These are phyloP conservation scores for Babylonia areolata DNA, from an alignment of 1,140 invertebrate species.

Conservation along the genomic window DNA sequence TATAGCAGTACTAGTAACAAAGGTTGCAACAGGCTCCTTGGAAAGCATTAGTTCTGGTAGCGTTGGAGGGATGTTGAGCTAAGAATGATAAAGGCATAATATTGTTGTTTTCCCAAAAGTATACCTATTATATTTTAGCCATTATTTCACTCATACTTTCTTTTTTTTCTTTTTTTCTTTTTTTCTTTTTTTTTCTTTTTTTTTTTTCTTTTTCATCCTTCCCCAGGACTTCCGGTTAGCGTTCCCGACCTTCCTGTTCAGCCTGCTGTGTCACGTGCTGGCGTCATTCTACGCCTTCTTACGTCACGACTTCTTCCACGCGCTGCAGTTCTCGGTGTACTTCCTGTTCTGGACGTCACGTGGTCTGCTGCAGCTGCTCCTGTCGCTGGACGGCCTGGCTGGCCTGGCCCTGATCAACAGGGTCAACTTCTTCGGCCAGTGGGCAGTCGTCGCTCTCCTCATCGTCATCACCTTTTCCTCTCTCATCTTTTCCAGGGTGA, in stretches of 20 bases:
- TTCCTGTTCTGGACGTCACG: constrained; percentile 59
- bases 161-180: no score
- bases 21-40: no score
- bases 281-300: constrained; percentile 64
- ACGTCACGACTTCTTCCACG: constrained; percentile 61
- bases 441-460: constrained; percentile 52
- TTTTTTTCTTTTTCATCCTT: no score
- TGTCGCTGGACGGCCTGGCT: constrained; percentile 39
- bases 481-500: constrained; percentile 34
- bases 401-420: constrained; percentile 21
- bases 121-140: no score
- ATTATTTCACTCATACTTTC: no score
- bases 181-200: no score
- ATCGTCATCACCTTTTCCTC: constrained; percentile 53
- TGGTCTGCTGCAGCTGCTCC: constrained; percentile 45
- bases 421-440: constrained; percentile 61
- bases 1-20: no score
- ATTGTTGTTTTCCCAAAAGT: no score
- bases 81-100: no score
- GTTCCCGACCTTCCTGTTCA: constrained; percentile 56
- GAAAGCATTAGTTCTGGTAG: no score
- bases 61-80: no score
- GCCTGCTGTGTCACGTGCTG: constrained; percentile 55
- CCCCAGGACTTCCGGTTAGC: constrained; percentile 55
- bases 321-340: constrained; percentile 56